These are phyloP conservation scores for Alaudala cheleensis DNA, from an alignment of 2,113 vertebrate species.

Conservation along the genomic window DNA sequence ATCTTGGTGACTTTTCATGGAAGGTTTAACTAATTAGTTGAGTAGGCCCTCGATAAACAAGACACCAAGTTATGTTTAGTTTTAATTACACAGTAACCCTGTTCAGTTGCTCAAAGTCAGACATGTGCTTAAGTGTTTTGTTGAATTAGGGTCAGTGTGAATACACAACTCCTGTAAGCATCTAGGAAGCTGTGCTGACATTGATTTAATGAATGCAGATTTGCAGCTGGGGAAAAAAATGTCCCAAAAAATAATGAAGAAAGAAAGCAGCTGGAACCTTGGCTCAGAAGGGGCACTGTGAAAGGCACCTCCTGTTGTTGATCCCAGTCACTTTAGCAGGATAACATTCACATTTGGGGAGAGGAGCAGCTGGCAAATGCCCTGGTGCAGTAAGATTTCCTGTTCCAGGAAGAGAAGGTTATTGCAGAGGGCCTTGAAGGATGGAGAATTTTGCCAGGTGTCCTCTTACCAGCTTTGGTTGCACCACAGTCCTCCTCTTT, in stretches of 20 bases:
- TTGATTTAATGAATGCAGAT: neutral
- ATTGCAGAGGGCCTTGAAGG: neutral
- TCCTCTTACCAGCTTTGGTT: neutral
- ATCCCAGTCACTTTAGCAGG: neutral
- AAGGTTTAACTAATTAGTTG: conserved; percentile 49
- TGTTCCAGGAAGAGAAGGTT: neutral
- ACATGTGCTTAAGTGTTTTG: neutral
- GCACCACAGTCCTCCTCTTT: neutral
- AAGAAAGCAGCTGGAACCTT: neutral
- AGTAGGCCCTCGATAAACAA: neutral
- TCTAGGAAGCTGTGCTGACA: neutral
- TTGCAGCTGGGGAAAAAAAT: neutral
- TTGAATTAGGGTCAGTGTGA: neutral
- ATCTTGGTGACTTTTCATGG: neutral
- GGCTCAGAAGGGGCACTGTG: neutral
- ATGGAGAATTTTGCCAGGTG: neutral
- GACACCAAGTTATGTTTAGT: conserved; percentile 13
- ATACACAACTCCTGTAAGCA: neutral
- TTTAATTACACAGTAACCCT: conserved; percentile 14
- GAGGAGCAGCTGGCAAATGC: neutral
- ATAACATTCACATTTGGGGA: rapidly evolving
- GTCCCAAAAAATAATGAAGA: neutral
- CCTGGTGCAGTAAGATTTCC: neutral
- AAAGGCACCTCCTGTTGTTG: neutral
- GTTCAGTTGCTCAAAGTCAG: neutral